Evolutionary conservation across 2,113 vertebrate genomes (phyloP).

Genomic region (Ranitomeya imitator): DNA sequence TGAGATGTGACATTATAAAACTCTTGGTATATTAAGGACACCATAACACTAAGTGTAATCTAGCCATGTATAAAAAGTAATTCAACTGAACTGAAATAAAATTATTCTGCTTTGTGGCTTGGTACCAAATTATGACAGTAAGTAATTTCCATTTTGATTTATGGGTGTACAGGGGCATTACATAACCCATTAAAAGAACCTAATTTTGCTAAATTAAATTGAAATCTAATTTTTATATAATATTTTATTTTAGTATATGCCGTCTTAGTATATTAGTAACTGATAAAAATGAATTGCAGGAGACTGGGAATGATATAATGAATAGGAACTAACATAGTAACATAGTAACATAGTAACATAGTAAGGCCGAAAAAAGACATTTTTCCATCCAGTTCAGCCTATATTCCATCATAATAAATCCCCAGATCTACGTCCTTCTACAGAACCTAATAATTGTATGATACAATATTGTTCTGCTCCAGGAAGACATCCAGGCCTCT

Average conservation of each 20-base stretch:
- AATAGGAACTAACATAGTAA: too few species aligned
- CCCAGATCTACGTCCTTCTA: too few species aligned
- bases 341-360: too few species aligned
- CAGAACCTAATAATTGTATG: too few species aligned
- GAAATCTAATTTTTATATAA: slow-evolving; percentile 14
- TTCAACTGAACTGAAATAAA: background rate
- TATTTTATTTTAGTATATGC: slow-evolving; percentile 4
- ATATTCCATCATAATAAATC: too few species aligned
- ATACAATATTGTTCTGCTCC: too few species aligned
- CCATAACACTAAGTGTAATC: background rate
- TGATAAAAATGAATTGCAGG: background rate
- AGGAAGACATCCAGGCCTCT: too few species aligned
- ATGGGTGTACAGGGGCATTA: background rate
- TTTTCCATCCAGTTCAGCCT: too few species aligned
- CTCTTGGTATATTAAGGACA: background rate
- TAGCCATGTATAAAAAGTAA: background rate
- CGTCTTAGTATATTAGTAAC: background rate
- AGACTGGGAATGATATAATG: background rate
- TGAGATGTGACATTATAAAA: too few species aligned
- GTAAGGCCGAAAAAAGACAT: too few species aligned
- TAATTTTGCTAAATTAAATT: slow-evolving; percentile 43
- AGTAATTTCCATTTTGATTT: slow-evolving; percentile 23
- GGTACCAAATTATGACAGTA: slow-evolving; percentile 20
- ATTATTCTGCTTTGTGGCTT: slow-evolving; percentile 15
- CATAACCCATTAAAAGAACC: slow-evolving; percentile 34